Percentiles rank a stretch among this genome's conserved stretches.
phyloP scores from a whole-genome alignment of 1,140 invertebrate genomes.

The Phymastichus coffea region DNA sequence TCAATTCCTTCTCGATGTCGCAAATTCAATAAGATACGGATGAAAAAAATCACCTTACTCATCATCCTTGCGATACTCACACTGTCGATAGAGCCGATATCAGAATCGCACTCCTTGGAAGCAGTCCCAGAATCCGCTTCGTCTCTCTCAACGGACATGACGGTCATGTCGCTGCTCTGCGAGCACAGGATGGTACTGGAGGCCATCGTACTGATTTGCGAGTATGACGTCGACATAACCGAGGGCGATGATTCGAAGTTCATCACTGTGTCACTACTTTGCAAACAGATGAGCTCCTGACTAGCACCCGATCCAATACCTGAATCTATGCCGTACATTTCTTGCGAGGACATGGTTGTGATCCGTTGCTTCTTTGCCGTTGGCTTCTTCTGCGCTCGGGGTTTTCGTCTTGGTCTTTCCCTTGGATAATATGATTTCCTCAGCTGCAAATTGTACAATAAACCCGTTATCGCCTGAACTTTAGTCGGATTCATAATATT shows the following conservation, averaged over 20 bases:
- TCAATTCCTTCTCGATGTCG: neutral
- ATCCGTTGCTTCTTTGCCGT: neutral
- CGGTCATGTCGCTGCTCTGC: neutral
- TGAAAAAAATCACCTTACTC: too few relatives aligned
- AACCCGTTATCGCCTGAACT: too few relatives aligned
- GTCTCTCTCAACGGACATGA: neutral
- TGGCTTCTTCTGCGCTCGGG: slow-evolving; percentile 13
- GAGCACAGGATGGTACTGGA: neutral
- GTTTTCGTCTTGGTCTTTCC: slow-evolving; percentile 58
- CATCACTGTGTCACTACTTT: neutral
- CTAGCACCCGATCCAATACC: slow-evolving; percentile 36
- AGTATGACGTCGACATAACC: neutral
- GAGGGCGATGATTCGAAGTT: too few relatives aligned
- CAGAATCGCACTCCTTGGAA: neutral
- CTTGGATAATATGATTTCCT: slow-evolving; percentile 63
- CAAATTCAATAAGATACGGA: neutral
- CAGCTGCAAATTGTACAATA: too few relatives aligned
- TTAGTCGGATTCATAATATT: too few relatives aligned
- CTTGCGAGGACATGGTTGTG: neutral
- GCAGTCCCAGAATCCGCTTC: slow-evolving; percentile 7
- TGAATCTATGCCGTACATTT: slow-evolving; percentile 35
- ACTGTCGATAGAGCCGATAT: too few relatives aligned
- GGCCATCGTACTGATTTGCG: neutral
- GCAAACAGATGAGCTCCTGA: slow-evolving; percentile 1
- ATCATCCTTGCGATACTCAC: too few relatives aligned